Percentiles rank a stretch among this genome's conserved stretches.
phyloP scores from a whole-genome alignment of 2,797 vertebrate genomes.

The Pelodytes ibericus region DNA sequence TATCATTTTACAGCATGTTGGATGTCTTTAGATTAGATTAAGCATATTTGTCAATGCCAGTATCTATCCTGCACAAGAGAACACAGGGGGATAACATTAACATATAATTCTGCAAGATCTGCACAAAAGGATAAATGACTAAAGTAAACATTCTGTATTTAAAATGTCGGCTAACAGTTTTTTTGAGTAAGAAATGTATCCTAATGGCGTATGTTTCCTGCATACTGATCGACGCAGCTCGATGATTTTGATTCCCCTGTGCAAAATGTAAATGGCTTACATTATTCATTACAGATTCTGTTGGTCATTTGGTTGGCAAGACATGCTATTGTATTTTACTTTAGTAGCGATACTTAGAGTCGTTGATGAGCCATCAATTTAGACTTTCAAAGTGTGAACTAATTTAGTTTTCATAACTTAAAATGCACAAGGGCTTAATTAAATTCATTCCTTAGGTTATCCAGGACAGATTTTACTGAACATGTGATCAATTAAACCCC shows the following conservation, averaged over 20 bases:
- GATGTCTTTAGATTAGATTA: not conserved
- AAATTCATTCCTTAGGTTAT: conserved; percentile 2
- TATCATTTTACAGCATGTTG: too few species aligned
- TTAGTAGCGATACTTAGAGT: conserved; percentile 23
- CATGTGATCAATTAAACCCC: conserved; percentile 2
- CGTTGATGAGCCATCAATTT: conserved; percentile 35
- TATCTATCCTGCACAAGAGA: not conserved
- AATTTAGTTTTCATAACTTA: conserved; percentile 16
- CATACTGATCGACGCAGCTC: conserved; percentile 44
- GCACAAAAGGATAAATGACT: conserved; percentile 28
- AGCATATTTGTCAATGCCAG: not conserved
- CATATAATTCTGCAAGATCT: conserved; percentile 24
- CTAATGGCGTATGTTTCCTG: conserved; percentile 36
- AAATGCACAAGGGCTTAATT: conserved; percentile 22
- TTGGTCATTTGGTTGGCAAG: conserved; percentile 36
- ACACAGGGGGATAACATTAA: conserved; percentile 21
- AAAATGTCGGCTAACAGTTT: conserved; percentile 42
- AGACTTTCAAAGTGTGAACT: conserved; percentile 4
- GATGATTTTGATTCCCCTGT: conserved; percentile 47
- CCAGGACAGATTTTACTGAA: conserved; percentile 1
- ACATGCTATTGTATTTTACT: conserved; percentile 36
- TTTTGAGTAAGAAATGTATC: conserved; percentile 33
- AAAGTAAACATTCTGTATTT: conserved; percentile 44
- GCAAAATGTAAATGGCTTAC: conserved; percentile 48
- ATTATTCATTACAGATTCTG: conserved; percentile 42